Conservation (phyloP, 1,140 invertebrate genomes). For the Thereuonema tuberculata region DNA sequence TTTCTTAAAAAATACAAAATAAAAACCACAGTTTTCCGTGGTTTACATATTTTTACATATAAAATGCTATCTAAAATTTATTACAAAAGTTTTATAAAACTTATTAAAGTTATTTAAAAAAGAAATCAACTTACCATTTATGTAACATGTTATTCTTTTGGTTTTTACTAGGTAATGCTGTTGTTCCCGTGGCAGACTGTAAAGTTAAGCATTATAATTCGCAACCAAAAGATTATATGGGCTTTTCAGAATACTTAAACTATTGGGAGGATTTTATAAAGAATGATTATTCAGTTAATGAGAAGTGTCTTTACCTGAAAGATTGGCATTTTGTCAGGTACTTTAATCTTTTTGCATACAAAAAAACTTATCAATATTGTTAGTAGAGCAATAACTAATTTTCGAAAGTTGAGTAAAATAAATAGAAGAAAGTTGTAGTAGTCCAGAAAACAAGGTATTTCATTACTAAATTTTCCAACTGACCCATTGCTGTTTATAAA, state of each 20-base stretch:
- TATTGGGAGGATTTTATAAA: slow-evolving; percentile 45
- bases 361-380: not conserved
- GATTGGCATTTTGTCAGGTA: slow-evolving; percentile 60
- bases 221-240: slow-evolving; percentile 51
- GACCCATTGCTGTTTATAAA: not conserved
- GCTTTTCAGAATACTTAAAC: slow-evolving; percentile 48
- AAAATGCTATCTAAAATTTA: too few relatives aligned
- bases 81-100: too few relatives aligned
- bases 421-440: not conserved
- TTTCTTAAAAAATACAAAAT: too few relatives aligned
- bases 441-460: not conserved
- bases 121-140: too few relatives aligned
- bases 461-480: not conserved
- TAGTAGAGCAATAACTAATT: too few relatives aligned
- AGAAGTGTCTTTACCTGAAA: slow-evolving; percentile 39
- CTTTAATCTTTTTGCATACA: not conserved
- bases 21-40: too few relatives aligned
- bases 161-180: slow-evolving; percentile 33
- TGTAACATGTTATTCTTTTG: too few relatives aligned
- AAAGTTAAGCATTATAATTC: slow-evolving; percentile 52
- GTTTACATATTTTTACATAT: too few relatives aligned
- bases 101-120: too few relatives aligned
- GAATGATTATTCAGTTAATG: slow-evolving; percentile 29
- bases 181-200: slow-evolving; percentile 66
- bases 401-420: not conserved